Evolutionary conservation across 2,113 vertebrate species (phyloP), one percentile per base, ranked within the genome.

Genomic region (Caloenas nicobarica): DNA sequence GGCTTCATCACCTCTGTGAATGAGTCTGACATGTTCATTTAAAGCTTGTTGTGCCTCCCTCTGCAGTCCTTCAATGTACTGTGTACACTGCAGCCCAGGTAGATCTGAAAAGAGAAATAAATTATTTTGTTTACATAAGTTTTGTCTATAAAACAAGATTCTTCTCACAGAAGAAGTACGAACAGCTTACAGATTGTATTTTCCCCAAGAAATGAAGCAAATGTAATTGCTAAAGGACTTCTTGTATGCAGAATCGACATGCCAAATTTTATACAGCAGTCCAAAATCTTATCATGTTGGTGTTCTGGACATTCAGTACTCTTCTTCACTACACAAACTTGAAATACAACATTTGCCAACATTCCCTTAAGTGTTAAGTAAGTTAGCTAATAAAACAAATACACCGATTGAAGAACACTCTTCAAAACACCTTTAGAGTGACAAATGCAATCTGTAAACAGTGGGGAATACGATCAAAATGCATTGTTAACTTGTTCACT

Each of bases 41-140:
- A 99, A 98, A 76, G 99, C 99, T 98, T 99, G 98, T 87, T 99
- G 99, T 34, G 99, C 99, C 97, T 99, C 99, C 51, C 98, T 98
- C 81, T 99, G 99, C 97, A 99, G 98, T 51, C 98, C 98, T 98
- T 99, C 98, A 95, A 99, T 99, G 94, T 99, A 99, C 80, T 98
- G 98, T 69, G 98, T 98, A 29, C 99, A 99, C 81, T 98, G 98
- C 91, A 99, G 94, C 71, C 99, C 99, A 68, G 98, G 98, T 61
- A 99, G 96, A 88, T 99, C 99, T 99, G 97, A 34, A 97, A 94
- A 73, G 40, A 77, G 76, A 57, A 91, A 81, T 31, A 89, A 73
- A 53, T 34, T 33, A 5, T 31, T 89, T 76, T 57, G 19, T 94
- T 97, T 91, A 92, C 13, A 60, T 61, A 53, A 1, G 38, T 81